Percentiles rank a stretch among this genome's conserved stretches.
phyloP scores from a whole-genome alignment of 2,113 vertebrate species.

The Oryzias melastigma region DNA sequence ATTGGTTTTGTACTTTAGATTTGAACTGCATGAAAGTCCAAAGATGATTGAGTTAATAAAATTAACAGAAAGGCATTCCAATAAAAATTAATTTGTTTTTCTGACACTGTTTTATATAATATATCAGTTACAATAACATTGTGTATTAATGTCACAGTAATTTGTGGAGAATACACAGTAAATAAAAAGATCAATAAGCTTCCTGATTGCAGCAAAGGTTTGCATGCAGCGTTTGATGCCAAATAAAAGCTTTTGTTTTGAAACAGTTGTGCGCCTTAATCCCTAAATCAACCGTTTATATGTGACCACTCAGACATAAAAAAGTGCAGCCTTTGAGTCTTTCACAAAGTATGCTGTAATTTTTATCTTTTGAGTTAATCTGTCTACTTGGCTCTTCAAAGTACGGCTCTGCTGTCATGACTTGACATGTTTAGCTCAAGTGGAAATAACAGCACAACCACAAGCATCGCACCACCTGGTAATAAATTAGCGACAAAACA shows the following conservation, averaged over 20 bases:
- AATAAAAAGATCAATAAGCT: too few relatives aligned
- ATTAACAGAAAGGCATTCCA: background rate
- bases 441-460: constrained; percentile 4
- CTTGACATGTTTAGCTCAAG: constrained; percentile 27
- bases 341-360: constrained; percentile 14
- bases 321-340: constrained; percentile 5
- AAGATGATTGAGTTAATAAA: background rate
- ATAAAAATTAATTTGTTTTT: background rate
- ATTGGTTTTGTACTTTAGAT: background rate
- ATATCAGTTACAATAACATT: background rate
- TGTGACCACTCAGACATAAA: constrained; percentile 6
- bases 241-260: constrained; percentile 11
- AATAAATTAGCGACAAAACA: constrained; percentile 10
- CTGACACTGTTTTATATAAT: background rate
- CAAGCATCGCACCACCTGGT: constrained; percentile 14
- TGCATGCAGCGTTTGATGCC: background rate
- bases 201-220: background rate
- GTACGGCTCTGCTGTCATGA: constrained; percentile 19
- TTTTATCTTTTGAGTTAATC: constrained; percentile 32
- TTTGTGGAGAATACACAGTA: background rate
- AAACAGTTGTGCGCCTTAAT: background rate
- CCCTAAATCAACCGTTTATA: constrained; percentile 5
- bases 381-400: constrained; percentile 22
- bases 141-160: background rate
- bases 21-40: background rate